Percentiles rank a stretch among this genome's conserved stretches.
These are phyloP conservation scores for Leptatherina wallacei DNA, from an alignment of 2,797 vertebrate species.

Conservation along the genomic window DNA sequence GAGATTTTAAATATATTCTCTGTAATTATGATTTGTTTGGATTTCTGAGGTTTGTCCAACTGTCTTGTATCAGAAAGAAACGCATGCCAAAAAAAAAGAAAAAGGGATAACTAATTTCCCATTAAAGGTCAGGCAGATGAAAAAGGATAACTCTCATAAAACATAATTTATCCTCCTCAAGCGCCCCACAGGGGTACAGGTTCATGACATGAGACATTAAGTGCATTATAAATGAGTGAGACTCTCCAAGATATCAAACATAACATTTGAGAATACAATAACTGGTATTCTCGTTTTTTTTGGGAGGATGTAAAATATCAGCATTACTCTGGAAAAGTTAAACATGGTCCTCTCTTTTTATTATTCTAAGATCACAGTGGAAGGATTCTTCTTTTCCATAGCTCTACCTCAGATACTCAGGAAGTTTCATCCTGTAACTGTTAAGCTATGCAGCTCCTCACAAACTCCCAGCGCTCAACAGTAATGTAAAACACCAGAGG, in stretches of 20 bases:
- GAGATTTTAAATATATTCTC: too few relatives aligned
- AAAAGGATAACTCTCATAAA: not conserved
- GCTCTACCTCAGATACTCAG: slow-evolving; percentile 7
- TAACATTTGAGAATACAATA: not conserved
- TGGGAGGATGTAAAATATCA: not conserved
- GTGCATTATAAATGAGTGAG: not conserved
- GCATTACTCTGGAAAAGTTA: not conserved
- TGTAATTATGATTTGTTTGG: too few relatives aligned
- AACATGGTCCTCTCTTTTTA: not conserved
- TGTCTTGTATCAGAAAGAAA: not conserved
- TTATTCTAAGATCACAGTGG: slow-evolving; percentile 1
- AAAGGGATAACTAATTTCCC: not conserved
- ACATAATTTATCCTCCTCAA: slow-evolving; percentile 3
- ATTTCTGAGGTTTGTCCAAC: too few relatives aligned
- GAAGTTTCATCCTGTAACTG: slow-evolving; percentile 37
- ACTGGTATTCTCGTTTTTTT: not conserved
- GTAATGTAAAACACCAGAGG: slow-evolving; percentile 38
- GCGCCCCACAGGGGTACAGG: slow-evolving; percentile 9
- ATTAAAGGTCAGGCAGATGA: not conserved
- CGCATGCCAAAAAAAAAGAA: too few relatives aligned
- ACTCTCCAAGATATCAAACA: not conserved
- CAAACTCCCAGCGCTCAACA: slow-evolving; percentile 28
- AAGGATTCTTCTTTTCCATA: not conserved
- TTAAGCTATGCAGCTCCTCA: slow-evolving; percentile 18
- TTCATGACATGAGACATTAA: slow-evolving; percentile 4